These are phyloP conservation scores for Drosophila ogumai DNA, from an alignment of 1,140 invertebrate species.

Conservation along the genomic window DNA sequence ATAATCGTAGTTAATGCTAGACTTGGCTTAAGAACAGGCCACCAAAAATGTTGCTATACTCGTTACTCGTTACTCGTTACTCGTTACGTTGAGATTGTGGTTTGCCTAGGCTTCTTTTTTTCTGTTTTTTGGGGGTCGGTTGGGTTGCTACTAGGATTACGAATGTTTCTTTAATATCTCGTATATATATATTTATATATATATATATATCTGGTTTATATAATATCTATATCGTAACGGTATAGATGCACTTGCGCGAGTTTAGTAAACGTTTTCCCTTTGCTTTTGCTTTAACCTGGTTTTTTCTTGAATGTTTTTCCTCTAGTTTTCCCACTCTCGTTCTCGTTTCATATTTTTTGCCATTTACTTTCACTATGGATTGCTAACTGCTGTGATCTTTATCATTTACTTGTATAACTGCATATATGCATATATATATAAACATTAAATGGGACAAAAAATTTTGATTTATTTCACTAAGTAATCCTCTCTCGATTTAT, in stretches of 20 bases:
- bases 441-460: conserved; percentile 70
- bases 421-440: conserved; percentile 38
- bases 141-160: conserved; percentile 43
- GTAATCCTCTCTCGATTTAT: conserved; percentile 48
- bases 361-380: conserved; percentile 28
- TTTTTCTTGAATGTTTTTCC: conserved; percentile 4
- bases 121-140: conserved; percentile 6
- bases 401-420: conserved; percentile 36
- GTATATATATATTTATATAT: conserved; percentile 29
- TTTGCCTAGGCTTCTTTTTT: conserved; percentile 7
- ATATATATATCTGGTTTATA: conserved; percentile 23
- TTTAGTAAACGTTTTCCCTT: conserved; percentile 39
- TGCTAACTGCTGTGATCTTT: conserved; percentile 37
- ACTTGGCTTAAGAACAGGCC: conserved; percentile 52
- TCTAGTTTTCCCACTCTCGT: not conserved
- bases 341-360: not conserved
- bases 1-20: conserved; percentile 47
- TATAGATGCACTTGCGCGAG: conserved; percentile 59
- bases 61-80: conserved; percentile 8
- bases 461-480: conserved; percentile 82
- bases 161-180: conserved; percentile 41
- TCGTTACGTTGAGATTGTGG: conserved; percentile 11
- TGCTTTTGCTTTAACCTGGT: conserved; percentile 9
- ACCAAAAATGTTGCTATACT: conserved; percentile 42
- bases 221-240: conserved; percentile 40